These are phyloP conservation scores for Epinephelus lanceolatus DNA, from an alignment of 2,113 vertebrate species.

Conservation along the genomic window DNA sequence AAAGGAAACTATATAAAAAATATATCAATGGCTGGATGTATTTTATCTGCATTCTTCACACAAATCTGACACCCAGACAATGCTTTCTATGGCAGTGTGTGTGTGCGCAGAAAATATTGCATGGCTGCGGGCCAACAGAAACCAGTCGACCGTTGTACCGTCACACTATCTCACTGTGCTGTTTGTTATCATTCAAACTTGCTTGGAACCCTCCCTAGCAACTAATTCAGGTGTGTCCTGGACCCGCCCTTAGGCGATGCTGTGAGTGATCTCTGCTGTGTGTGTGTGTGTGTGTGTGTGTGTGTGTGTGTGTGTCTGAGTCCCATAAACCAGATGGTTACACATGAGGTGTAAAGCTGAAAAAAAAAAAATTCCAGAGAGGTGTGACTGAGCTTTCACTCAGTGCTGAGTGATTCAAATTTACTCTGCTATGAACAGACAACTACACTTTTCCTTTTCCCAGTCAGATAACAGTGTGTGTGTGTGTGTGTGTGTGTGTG, in stretches of 20 bases:
- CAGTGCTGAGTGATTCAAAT: conserved; percentile 6
- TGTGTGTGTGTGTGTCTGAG: conserved; percentile 11
- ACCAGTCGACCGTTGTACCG: conserved; percentile 42
- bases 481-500: background rate
- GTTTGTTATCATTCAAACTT: conserved; percentile 71
- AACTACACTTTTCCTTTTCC: background rate
- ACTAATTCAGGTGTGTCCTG: conserved; percentile 69
- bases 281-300: conserved; percentile 18
- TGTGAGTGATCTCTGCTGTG: conserved; percentile 40
- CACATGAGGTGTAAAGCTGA: conserved; percentile 26
- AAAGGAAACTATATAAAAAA: background rate
- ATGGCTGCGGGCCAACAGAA: conserved; percentile 67
- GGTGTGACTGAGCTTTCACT: conserved; percentile 41
- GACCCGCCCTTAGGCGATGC: conserved; percentile 31
- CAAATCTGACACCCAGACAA: conserved; percentile 14
- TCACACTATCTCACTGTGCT: conserved; percentile 21
- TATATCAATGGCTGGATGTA: background rate
- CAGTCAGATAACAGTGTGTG: background rate
- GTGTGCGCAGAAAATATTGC: background rate
- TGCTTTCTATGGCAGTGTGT: background rate
- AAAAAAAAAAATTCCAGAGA: background rate
- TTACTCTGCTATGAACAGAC: background rate
- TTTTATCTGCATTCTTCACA: conserved; percentile 2
- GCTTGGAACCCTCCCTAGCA: conserved; percentile 59
- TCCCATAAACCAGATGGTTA: conserved; percentile 44